Percentiles rank a stretch among this genome's conserved stretches.
These are phyloP conservation scores for Procapra przewalskii DNA, from an alignment of 2,113 vertebrate genomes.

Conservation along the genomic window DNA sequence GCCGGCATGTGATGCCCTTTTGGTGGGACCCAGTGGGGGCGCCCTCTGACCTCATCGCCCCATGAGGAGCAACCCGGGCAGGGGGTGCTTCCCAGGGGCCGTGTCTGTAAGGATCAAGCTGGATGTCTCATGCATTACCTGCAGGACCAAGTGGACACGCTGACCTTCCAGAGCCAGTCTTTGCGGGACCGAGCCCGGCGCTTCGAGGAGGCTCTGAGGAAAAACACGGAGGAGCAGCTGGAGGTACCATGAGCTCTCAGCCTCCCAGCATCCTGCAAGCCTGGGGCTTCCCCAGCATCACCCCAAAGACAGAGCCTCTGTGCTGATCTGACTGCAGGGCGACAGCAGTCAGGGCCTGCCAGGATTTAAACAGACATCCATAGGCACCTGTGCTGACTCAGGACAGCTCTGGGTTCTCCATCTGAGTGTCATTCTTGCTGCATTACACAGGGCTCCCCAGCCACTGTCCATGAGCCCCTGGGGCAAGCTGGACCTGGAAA, in stretches of 20 bases:
- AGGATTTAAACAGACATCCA: rapidly evolving
- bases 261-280: neutral
- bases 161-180: constrained; percentile 95
- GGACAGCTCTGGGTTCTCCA: neutral
- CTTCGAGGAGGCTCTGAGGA: constrained; percentile 95
- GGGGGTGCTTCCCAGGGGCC: rapidly evolving
- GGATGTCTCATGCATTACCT: neutral
- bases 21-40: neutral
- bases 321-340: rapidly evolving
- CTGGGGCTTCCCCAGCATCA: neutral
- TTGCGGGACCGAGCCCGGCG: constrained; percentile 93
- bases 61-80: neutral
- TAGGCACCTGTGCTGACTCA: neutral
- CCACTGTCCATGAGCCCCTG: neutral
- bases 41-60: no score
- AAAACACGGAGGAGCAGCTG: constrained; percentile 93
- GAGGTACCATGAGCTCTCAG: constrained; percentile 81
- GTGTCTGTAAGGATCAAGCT: rapidly evolving
- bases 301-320: rapidly evolving
- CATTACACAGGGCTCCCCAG: neutral
- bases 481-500: neutral
- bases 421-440: neutral
- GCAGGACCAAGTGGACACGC: constrained; percentile 97
- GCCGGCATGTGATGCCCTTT: no score
- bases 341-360: neutral